Base-by-base conservation (phyloP, 92 coral and sea anemone genomes). In the Muricea muricata region DNA sequence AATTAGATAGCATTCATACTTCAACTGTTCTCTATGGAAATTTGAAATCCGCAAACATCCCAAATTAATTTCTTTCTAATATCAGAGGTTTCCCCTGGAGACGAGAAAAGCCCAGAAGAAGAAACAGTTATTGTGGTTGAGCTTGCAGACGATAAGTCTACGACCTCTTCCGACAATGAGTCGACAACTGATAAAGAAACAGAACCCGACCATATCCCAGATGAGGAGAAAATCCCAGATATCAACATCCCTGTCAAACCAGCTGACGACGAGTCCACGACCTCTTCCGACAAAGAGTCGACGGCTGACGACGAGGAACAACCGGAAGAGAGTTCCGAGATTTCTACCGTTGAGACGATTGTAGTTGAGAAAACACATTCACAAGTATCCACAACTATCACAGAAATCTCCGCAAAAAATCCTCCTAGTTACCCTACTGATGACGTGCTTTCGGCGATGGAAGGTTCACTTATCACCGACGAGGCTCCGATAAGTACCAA, bases 391-490 rank as follows among this genome's bases (percentile, higher is more conserved):
- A 63, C 70, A 63, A 63, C 33, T 25, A 63, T 63, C 0, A 63
- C 70, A 13, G 70, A 63, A 63, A 63, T 63, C 70, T 28, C 70
- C 70, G 13, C 70, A 0, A 63, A 63, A 28, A 8, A 37, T 63
- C 70, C 30, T 13, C 60, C 60, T 52, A 52, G 20, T 52, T 52
- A 52, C 8, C 60, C 60, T 17, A 18, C 60, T 20, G 20, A 18
- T 18, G 34, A 6, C 12, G 68, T 6, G 13, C 2, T 34, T 29
- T 34, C 68, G 17, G 26, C 21, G 12, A 8, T 24, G 23, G 68
- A 25, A 60, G 32, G 26, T 23, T 12, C 28, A 23, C 56, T 20
- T 11, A 29, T 18, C 33, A 29, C 34, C 30, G 68, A 29, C 13
- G 21, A 60, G 2, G 33, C 68, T 24, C 32, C 32, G 33, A 23